Base-by-base conservation (phyloP, 1,140 invertebrate genomes). In the Leptopilina clavipes region DNA sequence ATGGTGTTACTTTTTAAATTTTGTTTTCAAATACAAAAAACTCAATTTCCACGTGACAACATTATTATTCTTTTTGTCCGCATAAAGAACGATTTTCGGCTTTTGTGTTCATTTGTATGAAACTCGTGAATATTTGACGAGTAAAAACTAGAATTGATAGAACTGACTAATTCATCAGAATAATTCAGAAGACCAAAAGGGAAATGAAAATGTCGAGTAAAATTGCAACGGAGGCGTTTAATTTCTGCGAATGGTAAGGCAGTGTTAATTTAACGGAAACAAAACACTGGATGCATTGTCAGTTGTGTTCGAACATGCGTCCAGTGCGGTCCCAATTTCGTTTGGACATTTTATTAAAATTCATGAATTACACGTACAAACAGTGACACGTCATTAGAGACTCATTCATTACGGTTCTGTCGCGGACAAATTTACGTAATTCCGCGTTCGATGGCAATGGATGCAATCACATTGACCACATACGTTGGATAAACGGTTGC, bases 321-420 rank as follows among this genome's bases (percentile, higher is more conserved):
- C 22, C 11, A 25, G 5, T 31, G 11, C 14, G 25, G 22, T 17
- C 12, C 25, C 59, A 31, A 65, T 31, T 65, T 14, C 22, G 59
- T 31, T 65, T 65, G 59, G 59, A 37, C 22, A 25, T 65, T 65
- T 65, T 65, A 65, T 65, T 65, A 65, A 65, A 25, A 65, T 65
- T 65, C 59, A 65, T 65, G 59, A 65, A n/a, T 31, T 65, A 65
- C 59, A 65, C 22, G 59, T 65, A 14, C 59, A 65, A 65, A 65
- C 25, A 65, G 59, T 22, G 22, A 31, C 59, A 65, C 25, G 25
- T 37, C 59, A 65, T 65, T 65, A 65, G 59, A 65, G 59, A 65
- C 25, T 65, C 59, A 65, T 65, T 65, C 59, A 65, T 65, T 31
- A 65, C 59, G 12, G 19, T 31, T 65, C 14, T 37, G 59, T 31